Evolutionary conservation across 2,113 vertebrate species (phyloP), one percentile per base, ranked within the genome.

Genomic region (Cyprinus carpio): DNA sequence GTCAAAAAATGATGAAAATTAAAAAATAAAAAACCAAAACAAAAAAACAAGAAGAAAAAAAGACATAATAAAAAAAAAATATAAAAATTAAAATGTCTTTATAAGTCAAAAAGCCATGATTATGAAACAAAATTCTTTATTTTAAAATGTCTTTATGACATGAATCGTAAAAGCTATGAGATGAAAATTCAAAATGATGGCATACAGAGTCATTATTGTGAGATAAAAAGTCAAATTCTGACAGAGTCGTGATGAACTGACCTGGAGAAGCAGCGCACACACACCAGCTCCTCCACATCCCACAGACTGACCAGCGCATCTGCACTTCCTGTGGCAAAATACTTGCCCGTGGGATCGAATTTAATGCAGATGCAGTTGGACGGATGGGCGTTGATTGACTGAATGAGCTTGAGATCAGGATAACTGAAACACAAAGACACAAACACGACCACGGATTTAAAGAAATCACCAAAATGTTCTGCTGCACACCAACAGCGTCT

Each of bases 291-390:
- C 34, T 99, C 97, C 82, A 99, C 96, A 2, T 98, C 94, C 98
- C 98, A 99, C 82, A 99, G 96, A 90, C 98, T 99, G 87, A 99
- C 98, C 27, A 99, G 91, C 0, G 98, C 98, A 0, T 99, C 98
- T 0, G 98, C 97, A 29, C 98, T 99, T 87, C 98, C 98, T 0
- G 97, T 99, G 81, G 98, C 98, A 81, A 99, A 99, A 91, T 99
- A 98, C 86, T 97, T 98, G 37, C 98, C 98, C 5, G 93, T 99
- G 75, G 98, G 98, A 88, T 99, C 98, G 0, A 99, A 99, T 92
- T 99, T 99, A 92, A 99, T 99, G 82, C 98, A 99, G 93, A 99
- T 99, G 92, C 98, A 99, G 93, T 99, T 99, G 77, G 98, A 99
- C 6, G 98, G 98, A 80, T 99, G 98, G 31, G 98, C 98, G 0